phyloP scores from a whole-genome alignment of 1,140 invertebrate species.

The Procambarus virginalis region DNA sequence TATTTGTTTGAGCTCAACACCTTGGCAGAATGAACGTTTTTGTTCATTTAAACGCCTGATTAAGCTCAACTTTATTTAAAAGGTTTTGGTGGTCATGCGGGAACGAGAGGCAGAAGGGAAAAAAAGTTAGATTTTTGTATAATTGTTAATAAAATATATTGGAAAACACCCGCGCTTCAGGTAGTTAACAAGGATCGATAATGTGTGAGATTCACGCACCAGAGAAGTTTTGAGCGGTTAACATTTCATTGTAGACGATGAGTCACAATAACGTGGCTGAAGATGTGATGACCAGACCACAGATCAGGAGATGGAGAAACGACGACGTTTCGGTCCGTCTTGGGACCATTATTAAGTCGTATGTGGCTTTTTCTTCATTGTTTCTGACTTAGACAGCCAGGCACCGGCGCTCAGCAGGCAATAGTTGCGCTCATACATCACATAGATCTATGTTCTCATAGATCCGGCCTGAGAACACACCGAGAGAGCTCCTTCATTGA shows the following conservation, averaged over 20 bases:
- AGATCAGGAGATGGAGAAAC: not conserved
- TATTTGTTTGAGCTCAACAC: constrained; percentile 7
- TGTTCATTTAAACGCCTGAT: not conserved
- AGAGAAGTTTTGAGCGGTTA: no score
- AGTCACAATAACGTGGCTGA: no score
- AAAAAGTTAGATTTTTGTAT: not conserved
- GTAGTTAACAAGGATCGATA: no score
- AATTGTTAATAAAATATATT: not conserved
- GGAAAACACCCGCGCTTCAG: no score
- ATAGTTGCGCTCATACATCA: not conserved
- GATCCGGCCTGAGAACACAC: not conserved
- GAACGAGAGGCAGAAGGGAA: not conserved
- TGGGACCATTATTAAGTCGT: not conserved
- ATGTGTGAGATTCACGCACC: no score
- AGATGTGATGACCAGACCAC: no score
- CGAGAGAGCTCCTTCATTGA: not conserved
- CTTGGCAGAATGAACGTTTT: not conserved
- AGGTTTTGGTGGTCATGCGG: not conserved
- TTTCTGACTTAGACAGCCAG: not conserved
- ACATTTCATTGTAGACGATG: no score
- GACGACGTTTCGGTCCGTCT: not conserved
- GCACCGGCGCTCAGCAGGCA: not conserved
- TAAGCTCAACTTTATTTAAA: not conserved
- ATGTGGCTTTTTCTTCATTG: not conserved
- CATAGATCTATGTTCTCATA: not conserved